phyloP scores from a whole-genome alignment of 2,113 vertebrate genomes.

The Telmatochromis sp. region DNA sequence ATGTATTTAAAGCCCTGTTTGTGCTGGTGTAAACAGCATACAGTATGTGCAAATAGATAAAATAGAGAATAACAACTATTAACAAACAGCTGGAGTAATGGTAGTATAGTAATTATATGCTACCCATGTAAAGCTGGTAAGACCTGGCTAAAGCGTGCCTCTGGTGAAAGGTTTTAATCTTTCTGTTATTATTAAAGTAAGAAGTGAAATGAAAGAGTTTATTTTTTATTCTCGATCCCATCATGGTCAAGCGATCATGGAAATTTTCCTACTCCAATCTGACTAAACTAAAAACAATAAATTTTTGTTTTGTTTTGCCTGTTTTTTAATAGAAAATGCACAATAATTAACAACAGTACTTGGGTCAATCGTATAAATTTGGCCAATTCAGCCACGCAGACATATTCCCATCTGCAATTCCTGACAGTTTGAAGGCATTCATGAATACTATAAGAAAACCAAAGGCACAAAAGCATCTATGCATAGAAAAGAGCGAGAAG shows the following conservation, averaged over 20 bases:
- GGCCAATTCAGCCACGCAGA: not conserved
- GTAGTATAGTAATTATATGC: not conserved
- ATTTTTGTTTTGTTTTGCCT: not conserved
- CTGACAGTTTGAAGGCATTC: not conserved
- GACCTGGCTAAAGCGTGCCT: not conserved
- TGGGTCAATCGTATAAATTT: not conserved
- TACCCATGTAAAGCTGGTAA: not conserved
- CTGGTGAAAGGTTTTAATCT: not conserved
- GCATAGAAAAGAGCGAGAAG: not conserved
- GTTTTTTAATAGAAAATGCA: not conserved
- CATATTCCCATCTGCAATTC: not conserved
- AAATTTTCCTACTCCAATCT: not conserved
- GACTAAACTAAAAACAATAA: not conserved
- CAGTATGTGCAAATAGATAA: not conserved
- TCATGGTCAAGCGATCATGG: not conserved
- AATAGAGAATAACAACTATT: not conserved
- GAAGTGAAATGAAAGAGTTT: not conserved
- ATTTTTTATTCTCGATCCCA: not conserved
- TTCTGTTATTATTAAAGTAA: not conserved
- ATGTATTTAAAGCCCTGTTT: not conserved
- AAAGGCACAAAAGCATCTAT: not conserved
- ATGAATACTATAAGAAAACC: not conserved
- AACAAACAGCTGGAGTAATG: not conserved
- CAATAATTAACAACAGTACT: not conserved
- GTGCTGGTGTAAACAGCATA: not conserved